phyloP scores from a whole-genome alignment of 2,797 vertebrate genomes.

The Okamejei kenojei region DNA sequence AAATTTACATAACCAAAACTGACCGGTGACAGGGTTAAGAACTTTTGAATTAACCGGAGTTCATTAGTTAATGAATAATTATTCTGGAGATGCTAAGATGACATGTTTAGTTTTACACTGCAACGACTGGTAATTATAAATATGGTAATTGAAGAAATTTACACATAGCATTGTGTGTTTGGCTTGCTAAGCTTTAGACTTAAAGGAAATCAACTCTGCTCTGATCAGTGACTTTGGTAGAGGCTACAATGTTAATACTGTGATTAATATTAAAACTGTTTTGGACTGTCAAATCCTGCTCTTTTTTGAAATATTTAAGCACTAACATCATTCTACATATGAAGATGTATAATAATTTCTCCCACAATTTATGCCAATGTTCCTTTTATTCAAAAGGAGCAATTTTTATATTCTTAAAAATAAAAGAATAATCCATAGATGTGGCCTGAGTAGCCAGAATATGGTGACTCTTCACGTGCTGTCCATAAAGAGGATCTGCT shows the following conservation, averaged over 20 bases:
- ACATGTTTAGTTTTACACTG: slow-evolving; percentile 20
- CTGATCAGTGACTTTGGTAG: not conserved
- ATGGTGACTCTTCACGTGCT: too few species aligned
- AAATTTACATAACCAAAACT: slow-evolving; percentile 32
- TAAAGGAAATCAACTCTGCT: not conserved
- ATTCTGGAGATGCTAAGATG: not conserved
- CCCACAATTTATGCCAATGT: not conserved
- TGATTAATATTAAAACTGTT: slow-evolving; percentile 20
- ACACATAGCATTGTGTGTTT: slow-evolving; percentile 19
- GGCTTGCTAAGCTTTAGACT: not conserved
- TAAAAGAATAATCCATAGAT: not conserved
- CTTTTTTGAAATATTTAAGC: not conserved
- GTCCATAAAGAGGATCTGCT: too few species aligned
- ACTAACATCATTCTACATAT: not conserved
- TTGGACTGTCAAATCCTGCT: not conserved
- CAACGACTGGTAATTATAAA: slow-evolving; percentile 24
- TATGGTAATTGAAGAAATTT: slow-evolving; percentile 29
- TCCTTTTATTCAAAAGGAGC: not conserved
- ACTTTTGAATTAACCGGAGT: slow-evolving; percentile 30
- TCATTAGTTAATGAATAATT: slow-evolving; percentile 34
- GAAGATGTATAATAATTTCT: not conserved
- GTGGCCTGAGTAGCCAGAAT: not conserved
- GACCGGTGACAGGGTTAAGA: slow-evolving; percentile 31
- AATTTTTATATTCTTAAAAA: not conserved
- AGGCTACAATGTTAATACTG: slow-evolving; percentile 7